Base-by-base conservation (phyloP, 2,113 vertebrate genomes). In the Hoplias malabaricus region DNA sequence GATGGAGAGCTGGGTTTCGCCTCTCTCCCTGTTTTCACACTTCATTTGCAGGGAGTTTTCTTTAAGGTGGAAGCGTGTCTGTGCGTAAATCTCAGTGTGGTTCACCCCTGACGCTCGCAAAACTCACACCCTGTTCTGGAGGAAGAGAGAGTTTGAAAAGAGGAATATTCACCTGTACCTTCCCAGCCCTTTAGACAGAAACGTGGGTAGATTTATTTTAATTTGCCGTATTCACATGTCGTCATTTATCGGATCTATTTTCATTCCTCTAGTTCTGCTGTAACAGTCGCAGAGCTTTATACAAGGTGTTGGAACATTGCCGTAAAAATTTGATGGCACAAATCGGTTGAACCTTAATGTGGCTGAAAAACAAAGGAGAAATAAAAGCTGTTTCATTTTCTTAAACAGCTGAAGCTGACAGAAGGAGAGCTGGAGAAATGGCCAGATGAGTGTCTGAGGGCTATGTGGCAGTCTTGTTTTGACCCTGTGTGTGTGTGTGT, bases 21-120 rank as follows among this genome's bases (percentile, higher is more conserved):
- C 16, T 78, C 42, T 79, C 69, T 77, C 69, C 75, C 67, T 66
- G 72, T 78, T 75, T 78, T 31, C 71, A 81, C 75, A 81, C 67
- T 38, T 77, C 40, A 16, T 78, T 81, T 70, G 48, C 16, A 9
- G 67, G 63, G 79, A 21, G 19, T 38, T 78, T 59, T 33, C 12
- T 27, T 31, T 13, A 50, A 43, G 40, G 61, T 27, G 34, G 34
- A 65, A n/a, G 27, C 12, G 16, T 36, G 31, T 11, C 31, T 36
- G 46, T 40, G 56, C 33, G 46, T 25, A 12, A 53, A 25, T 59
- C 33, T 27, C 38, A 9, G 23, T 21, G 8, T 23, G 19, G 48
- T 53, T 53, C n/a, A n/a, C n/a, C n/a, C n/a, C n/a, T n/a, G n/a
- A n/a, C 46, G 33, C 59, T 34, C 12, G 5, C 59, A 38, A 27